Evolutionary conservation across 2,888 invertebrate genomes (phyloP).

Genomic region (Leucophora obtusa): DNA sequence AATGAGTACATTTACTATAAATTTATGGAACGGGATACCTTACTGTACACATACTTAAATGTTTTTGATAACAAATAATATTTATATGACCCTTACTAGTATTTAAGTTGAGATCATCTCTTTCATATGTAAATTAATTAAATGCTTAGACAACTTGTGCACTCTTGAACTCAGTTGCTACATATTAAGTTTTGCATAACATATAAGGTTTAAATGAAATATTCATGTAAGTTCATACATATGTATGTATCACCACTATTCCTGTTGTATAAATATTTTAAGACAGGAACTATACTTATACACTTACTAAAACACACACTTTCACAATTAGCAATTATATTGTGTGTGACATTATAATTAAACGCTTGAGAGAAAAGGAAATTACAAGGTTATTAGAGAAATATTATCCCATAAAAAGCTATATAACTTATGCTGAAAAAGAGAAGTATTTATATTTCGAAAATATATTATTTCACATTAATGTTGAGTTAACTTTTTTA

Average conservation of each 20-base stretch:
- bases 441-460: no score
- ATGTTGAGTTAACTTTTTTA: no score
- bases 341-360: conserved; percentile 42
- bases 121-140: conserved; percentile 42
- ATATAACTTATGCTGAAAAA: no score
- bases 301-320: conserved; percentile 2
- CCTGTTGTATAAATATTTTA: conserved; percentile 10
- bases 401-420: background rate
- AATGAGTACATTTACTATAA: no score
- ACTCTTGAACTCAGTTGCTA: background rate
- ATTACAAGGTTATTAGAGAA: conserved; percentile 45
- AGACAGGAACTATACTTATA: conserved; percentile 36
- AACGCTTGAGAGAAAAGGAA: conserved; percentile 42
- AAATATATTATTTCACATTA: no score
- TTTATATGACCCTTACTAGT: background rate
- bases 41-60: background rate
- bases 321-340: conserved; percentile 9
- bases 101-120: conserved; percentile 2
- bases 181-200: background rate
- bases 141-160: background rate
- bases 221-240: no score
- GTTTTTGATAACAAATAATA: background rate
- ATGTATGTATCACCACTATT: conserved; percentile 8
- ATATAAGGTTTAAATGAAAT: background rate
- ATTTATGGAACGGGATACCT: no score